These are phyloP conservation scores for Siniperca chuatsi DNA, from an alignment of 2,113 vertebrate species.

Conservation along the genomic window DNA sequence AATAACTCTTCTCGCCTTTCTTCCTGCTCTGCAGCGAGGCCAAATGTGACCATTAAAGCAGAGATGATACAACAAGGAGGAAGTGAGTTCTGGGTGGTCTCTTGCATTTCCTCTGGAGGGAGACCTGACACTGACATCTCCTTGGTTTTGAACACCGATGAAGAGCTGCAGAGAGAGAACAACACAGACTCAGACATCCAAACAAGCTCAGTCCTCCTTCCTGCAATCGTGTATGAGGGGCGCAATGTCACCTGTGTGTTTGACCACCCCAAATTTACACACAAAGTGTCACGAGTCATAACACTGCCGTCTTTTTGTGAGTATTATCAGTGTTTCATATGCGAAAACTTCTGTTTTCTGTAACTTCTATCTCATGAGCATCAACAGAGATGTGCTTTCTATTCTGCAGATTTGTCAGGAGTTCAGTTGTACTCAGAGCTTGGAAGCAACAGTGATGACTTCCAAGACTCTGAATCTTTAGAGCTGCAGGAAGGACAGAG, in stretches of 20 bases:
- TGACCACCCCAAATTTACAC: conserved; percentile 71
- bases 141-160: conserved; percentile 64
- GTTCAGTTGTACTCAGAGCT: conserved; percentile 36
- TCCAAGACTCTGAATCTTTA: conserved; percentile 31
- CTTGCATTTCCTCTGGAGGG: conserved; percentile 78
- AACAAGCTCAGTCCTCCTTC: conserved; percentile 58
- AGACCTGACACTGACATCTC: conserved; percentile 76
- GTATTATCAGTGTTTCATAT: conserved; percentile 37
- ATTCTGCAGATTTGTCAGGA: conserved; percentile 72
- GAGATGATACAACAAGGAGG: conserved; percentile 64
- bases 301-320: conserved; percentile 78
- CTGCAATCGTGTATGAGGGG: conserved; percentile 58
- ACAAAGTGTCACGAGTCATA: conserved; percentile 28
- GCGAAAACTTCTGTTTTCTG: too few relatives aligned
- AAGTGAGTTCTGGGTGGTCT: conserved; percentile 75
- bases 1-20: conserved; percentile 62
- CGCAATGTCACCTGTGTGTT: conserved; percentile 76
- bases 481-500: conserved; percentile 70
- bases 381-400: neutral
- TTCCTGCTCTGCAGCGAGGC: conserved; percentile 71
- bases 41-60: conserved; percentile 75
- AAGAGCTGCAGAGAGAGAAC: conserved; percentile 38
- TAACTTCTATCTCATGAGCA: too few relatives aligned
- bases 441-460: conserved; percentile 8
- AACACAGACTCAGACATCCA: conserved; percentile 39